Conservation (phyloP, 1,140 invertebrate species). For the Druon quercuslanigerum region DNA sequence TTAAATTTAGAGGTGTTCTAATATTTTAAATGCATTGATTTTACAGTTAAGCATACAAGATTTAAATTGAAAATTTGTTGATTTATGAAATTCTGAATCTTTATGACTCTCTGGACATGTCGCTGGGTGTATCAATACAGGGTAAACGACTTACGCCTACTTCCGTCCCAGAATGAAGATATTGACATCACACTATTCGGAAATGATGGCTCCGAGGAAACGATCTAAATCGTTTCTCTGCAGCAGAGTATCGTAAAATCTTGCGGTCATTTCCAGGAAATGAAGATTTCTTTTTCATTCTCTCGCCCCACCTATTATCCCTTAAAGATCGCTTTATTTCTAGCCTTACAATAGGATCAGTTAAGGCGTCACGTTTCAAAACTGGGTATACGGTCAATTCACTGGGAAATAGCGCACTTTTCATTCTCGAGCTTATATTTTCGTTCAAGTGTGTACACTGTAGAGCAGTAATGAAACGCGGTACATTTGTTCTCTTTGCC, state of each 20-base stretch:
- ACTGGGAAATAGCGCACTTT: conserved; percentile 11
- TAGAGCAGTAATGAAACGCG: conserved; percentile 17
- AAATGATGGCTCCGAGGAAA: conserved; percentile 33
- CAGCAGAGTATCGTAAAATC: conserved; percentile 3
- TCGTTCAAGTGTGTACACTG: not conserved
- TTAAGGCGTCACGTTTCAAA: conserved; percentile 18
- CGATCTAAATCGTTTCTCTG: conserved; percentile 30
- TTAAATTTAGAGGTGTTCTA: too few relatives aligned
- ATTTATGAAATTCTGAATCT: too few relatives aligned
- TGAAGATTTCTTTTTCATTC: conserved; percentile 11
- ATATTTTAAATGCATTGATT: too few relatives aligned
- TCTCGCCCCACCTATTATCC: not conserved
- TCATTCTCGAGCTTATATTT: conserved; percentile 10
- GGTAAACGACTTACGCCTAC: conserved; percentile 41
- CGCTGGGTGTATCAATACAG: not conserved
- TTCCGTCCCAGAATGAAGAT: conserved; percentile 27
- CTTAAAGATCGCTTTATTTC: not conserved
- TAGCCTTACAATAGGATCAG: conserved; percentile 1
- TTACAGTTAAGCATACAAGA: too few relatives aligned
- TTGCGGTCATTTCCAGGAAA: not conserved
- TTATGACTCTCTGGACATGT: too few relatives aligned
- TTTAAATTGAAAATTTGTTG: too few relatives aligned
- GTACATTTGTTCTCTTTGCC: conserved; percentile 14
- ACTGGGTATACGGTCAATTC: conserved; percentile 22
- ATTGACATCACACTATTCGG: conserved; percentile 45